Evolutionary conservation across 2,113 vertebrate species (phyloP), one percentile per base, ranked within the genome.

Genomic region (Pyxicephalus adspersus): DNA sequence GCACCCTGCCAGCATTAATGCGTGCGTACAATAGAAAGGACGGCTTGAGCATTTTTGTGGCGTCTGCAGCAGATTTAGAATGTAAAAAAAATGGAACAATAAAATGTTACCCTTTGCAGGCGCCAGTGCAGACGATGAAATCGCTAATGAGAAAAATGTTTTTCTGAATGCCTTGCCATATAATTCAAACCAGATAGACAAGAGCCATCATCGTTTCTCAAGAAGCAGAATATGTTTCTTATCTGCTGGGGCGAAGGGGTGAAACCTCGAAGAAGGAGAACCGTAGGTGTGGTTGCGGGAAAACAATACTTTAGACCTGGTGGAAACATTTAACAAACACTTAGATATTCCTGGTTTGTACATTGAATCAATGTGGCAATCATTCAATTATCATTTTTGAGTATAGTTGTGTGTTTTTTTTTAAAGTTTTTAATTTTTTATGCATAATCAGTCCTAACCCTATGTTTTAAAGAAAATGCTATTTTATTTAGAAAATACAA

Each of bases 121-220:
- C 83, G 18, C 86, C 38, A 25, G 80, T 65, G 85, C 63, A 75
- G 83, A 84, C n/a, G 74, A 28, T 20, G 84, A 81, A 85, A 82
- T 55, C 16, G 34, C 85, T 87, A 85, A 84, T 67, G 84, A 85
- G 86, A 77, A 52, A 9, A 28, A 79, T 38, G 2, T 25, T 86
- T 70, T 84, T 51, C 83, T 38, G 64, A 61, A 61, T 78, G 72
- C 66, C 66, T 73, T 28, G 34, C 51, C 18, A 4, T 51, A 83
- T 87, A 87, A 85, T 84, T 85, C 87, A 85, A 83, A 87, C 51
- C 84, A 89, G 83, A 64, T 80, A 61, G 15, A 73, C 61, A 52
- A 63, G 72, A 85, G 34, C 22, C 75, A n/a, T 17, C 45, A 19
- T 61, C 17, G n/a, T 29, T 54, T 75, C 55, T 72, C 25, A 64